Base-by-base conservation (phyloP, 2,797 vertebrate species). In the Hippoglossus hippoglossus region DNA sequence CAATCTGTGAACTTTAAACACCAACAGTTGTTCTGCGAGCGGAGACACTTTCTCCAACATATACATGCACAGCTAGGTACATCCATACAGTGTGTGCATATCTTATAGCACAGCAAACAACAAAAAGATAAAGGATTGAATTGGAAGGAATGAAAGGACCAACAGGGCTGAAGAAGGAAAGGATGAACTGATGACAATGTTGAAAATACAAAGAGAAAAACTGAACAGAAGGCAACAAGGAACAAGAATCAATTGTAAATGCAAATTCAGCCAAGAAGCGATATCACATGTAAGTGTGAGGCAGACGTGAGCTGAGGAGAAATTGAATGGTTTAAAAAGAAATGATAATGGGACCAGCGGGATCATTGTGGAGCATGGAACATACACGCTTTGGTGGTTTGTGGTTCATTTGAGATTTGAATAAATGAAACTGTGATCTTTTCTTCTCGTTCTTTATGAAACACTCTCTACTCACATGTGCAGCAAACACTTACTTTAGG, bases 161-260 rank as follows among this genome's bases (percentile, higher is more conserved):
- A 80, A 64, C 77, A 49, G 19, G 24, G 53, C 61, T 24, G 41
- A 66, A 52, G 68, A 52, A 28, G 15, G 16, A 39, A 68, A 62
- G 75, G 6, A 49, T 26, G 72, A 74, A 68, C 64, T 22, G 31
- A 73, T 64, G 52, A 13, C 7, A 13, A 79, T 77, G 68, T 78
- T 71, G 63, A 81, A 80, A 83, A 81, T 51, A 62, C 44, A 39
- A 63, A 79, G 60, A 26, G 11, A 52, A 67, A 44, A 69, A 57
- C 71, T 84, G 80, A 88, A 90, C 84, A 86, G 69, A 84, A 71
- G 58, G 55, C 58, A 71, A 56, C 53, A 4, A 71, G 71, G 71
- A 75, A 83, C 67, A 62, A 61, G 69, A 76, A 83, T 62, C 71
- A 66, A 80, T 72, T 84, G 69, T 67, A 87, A 89, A 88, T 87